Conservation (phyloP, 2,113 vertebrate species). For the Cavia aperea region DNA sequence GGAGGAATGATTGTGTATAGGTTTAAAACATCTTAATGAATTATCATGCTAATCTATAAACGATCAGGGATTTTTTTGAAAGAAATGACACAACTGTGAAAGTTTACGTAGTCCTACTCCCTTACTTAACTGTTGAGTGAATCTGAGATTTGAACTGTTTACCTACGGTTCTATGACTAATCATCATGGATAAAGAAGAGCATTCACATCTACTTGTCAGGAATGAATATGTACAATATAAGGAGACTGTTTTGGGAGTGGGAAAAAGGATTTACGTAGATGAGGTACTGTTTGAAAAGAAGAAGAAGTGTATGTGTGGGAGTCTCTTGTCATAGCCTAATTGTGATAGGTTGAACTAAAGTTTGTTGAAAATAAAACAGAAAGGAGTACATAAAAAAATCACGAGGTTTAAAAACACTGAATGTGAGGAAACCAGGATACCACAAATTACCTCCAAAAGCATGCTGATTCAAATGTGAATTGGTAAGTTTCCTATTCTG, state of each 20-base stretch:
- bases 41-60: neutral
- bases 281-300: neutral
- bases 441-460: neutral
- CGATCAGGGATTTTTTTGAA: neutral
- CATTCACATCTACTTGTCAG: neutral
- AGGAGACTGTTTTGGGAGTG: neutral
- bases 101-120: neutral
- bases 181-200: neutral
- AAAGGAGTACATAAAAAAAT: neutral
- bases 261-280: neutral
- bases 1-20: neutral
- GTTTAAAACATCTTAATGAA: conserved; percentile 40
- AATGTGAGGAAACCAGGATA: neutral
- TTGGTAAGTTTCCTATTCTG: neutral
- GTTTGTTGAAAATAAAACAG: neutral
- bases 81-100: neutral
- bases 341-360: neutral
- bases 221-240: neutral
- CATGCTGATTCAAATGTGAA: neutral
- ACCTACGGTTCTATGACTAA: neutral
- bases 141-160: neutral
- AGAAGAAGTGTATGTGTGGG: neutral
- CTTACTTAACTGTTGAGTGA: neutral
- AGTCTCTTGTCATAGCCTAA: neutral
- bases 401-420: neutral